Percentiles rank a stretch among this genome's conserved stretches.
Conservation (phyloP, 2,888 invertebrate genomes). For the Clepsis dumicolana region DNA sequence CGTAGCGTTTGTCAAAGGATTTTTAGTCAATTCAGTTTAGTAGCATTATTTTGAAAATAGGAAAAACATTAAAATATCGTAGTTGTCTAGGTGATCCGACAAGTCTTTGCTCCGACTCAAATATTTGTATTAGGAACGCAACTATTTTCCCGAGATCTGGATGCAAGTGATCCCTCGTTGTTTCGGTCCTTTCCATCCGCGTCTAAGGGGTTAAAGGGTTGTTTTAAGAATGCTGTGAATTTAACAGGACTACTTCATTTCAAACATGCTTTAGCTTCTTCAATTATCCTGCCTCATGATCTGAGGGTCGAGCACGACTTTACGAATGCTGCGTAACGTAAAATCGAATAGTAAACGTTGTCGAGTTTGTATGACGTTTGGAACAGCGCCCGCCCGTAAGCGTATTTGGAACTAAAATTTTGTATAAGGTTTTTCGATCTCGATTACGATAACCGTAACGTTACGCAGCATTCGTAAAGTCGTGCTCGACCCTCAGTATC, state of each 20-base stretch:
- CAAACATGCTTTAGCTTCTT: background rate
- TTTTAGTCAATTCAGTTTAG: too few species aligned
- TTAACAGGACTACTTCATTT: background rate
- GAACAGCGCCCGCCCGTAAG: too few species aligned
- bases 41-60: background rate
- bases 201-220: background rate
- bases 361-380: too few species aligned
- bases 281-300: constrained; percentile 1
- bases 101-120: constrained; percentile 8
- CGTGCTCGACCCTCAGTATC: too few species aligned
- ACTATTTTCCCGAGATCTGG: constrained; percentile 20
- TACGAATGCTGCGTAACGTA: too few species aligned
- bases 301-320: too few species aligned
- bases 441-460: too few species aligned
- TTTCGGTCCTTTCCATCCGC: background rate
- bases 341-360: too few species aligned
- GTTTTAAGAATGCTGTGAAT: constrained; percentile 5
- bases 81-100: constrained; percentile 6
- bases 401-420: too few species aligned
- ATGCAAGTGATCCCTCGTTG: constrained; percentile 23
- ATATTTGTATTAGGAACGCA: constrained; percentile 24
- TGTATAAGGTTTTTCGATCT: too few species aligned
- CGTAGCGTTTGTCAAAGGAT: too few species aligned
- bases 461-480: too few species aligned
- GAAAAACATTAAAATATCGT: background rate